Evolutionary conservation across 1,140 invertebrate genomes (phyloP), one percentile per base, ranked within the genome.

Genomic region (Pachyrhynchus sulphureomaculatus): DNA sequence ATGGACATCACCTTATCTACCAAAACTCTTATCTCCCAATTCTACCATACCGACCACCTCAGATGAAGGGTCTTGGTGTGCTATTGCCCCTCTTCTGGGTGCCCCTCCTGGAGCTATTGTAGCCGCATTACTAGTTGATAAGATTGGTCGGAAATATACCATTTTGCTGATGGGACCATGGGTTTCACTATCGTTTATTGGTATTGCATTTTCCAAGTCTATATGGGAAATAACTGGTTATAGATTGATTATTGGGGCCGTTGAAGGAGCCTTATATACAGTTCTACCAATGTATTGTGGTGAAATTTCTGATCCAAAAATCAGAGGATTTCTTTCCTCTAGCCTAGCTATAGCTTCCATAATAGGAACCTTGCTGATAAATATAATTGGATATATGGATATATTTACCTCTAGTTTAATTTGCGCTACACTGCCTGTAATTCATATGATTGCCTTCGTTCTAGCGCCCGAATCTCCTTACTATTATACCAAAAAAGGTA

Each of bases 401-500:
- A 84, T 79, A 78, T 66, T 75, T 39, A 71, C 72, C 6, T 73
- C 86, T 4, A 80, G 83, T 26, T 53, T 83, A 0, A 71, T 82
- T 47, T 82, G 80, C 20, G 68, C 79, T 2, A 12, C 75, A 2
- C 68, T 85, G 17, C 81, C 84, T 13, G 42, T 80, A 4, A 51
- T 82, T 4, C 80, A 81, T 53, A 72, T 72, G 47, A 15, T 70
- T 0, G 39, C 60, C 5, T 76, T 84, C 72, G 82, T 89, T 60
- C 74, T 87, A 17, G 89, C 93, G 45, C 93, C 93, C 0, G 93
- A 96, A 77, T 95, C 93, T 0, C 93, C 93, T 0, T 84, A 91
- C 49, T 96, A 91, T 88, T 90, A 86, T 72, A 84, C 92, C 13
- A 85, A 87, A 1, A 89, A 87, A 0, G 81, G 81, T 3, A 84